Base-by-base conservation (phyloP, 2,113 vertebrate species). In the Oreocharis arfaki region DNA sequence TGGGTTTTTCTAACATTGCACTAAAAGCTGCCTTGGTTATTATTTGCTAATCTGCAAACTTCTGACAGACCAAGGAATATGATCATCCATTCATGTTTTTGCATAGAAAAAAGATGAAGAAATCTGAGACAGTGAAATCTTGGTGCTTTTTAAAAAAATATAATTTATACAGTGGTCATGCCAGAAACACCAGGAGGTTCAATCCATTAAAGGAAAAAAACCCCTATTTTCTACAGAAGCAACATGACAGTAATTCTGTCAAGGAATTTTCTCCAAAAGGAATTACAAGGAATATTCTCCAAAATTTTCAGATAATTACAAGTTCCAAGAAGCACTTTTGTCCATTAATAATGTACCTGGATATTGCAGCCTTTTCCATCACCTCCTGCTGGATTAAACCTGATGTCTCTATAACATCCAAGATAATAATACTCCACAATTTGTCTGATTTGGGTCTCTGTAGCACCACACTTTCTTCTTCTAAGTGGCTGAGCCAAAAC, bases 331-430 rank as follows among this genome's bases (percentile, higher is more conserved):
- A 75, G 65, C 13, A 32, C 8, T 84, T 87, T 47, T 52, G 56
- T 68, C 53, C 23, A 10, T 93, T 93, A 46, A 61, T 80, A 89
- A 49, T 46, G 63, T 95, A 99, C 99, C 99, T 99, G 92, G 99
- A 99, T 96, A 99, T 98, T 11, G 98, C 98, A 13, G 99, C 99
- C 95, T 99, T 99, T 96, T 99, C 99, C 99, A 99, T 99, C 91
- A 99, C 97, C 83, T 99, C 99, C 97, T 99, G 99, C 90, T 99
- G 98, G 64, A 99, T 98, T 70, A 99, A 98, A 35, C 99, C 99
- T 52, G 99, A 99, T 7, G 98, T 98, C 96, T 99, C 99, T 75
- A 99, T 97, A 83, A 99, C 99, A 98, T 99, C 99, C 96, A 99
- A 96, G 84, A 99, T 98, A 84, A 99, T 99, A 97, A 99, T 99